Evolutionary conservation across 2,113 vertebrate genomes (phyloP).

Genomic region (Mellivora capensis): DNA sequence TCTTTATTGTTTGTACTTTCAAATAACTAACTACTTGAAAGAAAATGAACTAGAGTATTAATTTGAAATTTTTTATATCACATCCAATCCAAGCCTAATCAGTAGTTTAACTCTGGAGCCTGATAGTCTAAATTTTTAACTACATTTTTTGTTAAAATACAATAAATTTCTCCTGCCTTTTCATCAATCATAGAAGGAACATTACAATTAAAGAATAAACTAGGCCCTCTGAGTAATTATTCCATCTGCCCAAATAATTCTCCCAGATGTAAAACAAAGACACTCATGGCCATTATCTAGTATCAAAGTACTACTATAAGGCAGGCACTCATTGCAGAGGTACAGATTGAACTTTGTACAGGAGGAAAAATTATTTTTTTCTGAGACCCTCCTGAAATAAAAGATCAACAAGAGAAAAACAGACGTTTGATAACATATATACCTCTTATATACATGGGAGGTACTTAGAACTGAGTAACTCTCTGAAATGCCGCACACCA

Average conservation of each 20-base stretch:
- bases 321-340: neutral
- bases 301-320: neutral
- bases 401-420: neutral
- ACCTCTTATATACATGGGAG: neutral
- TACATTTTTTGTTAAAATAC: neutral
- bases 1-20: constrained; percentile 9
- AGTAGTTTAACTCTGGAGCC: neutral
- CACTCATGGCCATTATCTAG: neutral
- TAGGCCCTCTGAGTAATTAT: neutral
- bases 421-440: neutral
- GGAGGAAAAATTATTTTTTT: neutral
- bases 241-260: neutral
- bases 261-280: constrained; percentile 14
- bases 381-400: neutral
- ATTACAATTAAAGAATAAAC: neutral
- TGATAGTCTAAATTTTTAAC: constrained; percentile 24
- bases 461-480: neutral
- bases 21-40: constrained; percentile 34
- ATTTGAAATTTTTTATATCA: neutral
- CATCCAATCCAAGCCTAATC: neutral
- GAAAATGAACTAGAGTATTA: neutral
- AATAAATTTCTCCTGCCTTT: neutral
- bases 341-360: neutral
- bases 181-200: constrained; percentile 15
- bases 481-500: neutral